Base-by-base conservation (phyloP, 2,797 vertebrate genomes). In the Pseudomugil gertrudae region DNA sequence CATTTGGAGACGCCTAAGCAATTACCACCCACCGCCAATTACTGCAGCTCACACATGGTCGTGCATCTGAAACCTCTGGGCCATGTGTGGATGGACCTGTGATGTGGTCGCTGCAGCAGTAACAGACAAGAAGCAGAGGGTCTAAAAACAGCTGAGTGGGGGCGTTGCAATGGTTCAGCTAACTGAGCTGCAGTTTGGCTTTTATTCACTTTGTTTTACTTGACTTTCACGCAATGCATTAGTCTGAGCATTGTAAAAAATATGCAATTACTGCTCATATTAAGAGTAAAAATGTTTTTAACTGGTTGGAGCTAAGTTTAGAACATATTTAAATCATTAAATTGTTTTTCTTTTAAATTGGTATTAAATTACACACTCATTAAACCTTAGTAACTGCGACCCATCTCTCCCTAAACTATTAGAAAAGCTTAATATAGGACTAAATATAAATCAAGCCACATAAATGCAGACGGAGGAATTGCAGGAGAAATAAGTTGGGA, bases 41-140 rank as follows among this genome's bases (percentile, higher is more conserved):
- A 83, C 65, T 77, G 84, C 63, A 63, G 76, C 84, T 84, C 85
- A 85, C 84, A 84, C 86, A 86, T 79, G 85, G 84, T 19, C 7
- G 55, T 40, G 30, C 71, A 72, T 85, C 78, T 27, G 64, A 74
- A 81, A 63, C 32, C 50, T 52, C 66, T 66, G 19, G 7, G 66
- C 80, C 85, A 87, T 87, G 83, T 90, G 85, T 88, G 84, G 71
- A 75, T 78, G 4, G 55, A 68, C n/a, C 71, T 90, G 77, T 89
- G 80, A 90, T 90, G 88, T 89, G 88, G 88, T 89, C 29, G 27
- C 67, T 45, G 65, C 58, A 78, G 85, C 79, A 75, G 76, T 57
- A 80, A 86, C 81, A 85, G 65, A 84, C 84, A 79, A 19, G 57
- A 52, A 58, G 71, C 68, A 59, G 74, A 79, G 77, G 61, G 84